Percentiles rank a stretch among this genome's conserved stretches.
phyloP scores from a whole-genome alignment of 2,113 vertebrate genomes.

The Pollimyrus isidori region DNA sequence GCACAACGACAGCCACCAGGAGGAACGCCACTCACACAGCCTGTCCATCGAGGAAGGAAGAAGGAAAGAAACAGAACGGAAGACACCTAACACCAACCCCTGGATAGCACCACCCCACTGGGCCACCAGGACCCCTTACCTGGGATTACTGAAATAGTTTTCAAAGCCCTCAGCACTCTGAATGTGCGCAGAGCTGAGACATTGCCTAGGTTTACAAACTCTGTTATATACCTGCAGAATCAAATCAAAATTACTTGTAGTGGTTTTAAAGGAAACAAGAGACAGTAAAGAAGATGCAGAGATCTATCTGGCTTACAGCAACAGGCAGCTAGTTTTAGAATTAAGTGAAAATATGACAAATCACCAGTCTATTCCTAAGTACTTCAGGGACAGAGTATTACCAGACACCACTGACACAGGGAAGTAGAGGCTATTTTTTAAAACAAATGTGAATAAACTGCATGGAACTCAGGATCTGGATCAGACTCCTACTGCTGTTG shows the following conservation, averaged over 20 bases:
- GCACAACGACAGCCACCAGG: slow-evolving; percentile 76
- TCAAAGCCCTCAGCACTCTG: slow-evolving; percentile 99
- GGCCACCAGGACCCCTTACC: slow-evolving; percentile 75
- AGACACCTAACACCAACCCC: slow-evolving; percentile 86
- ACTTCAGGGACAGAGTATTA: background rate
- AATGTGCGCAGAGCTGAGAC: slow-evolving; percentile 98
- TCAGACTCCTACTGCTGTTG: background rate
- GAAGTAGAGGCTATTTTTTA: background rate
- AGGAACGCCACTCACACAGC: slow-evolving; percentile 68
- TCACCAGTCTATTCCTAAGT: background rate
- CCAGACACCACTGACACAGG: background rate
- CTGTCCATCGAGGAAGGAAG: slow-evolving; percentile 59
- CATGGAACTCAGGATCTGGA: background rate
- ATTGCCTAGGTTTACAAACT: slow-evolving; percentile 99
- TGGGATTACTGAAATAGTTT: slow-evolving; percentile 99
- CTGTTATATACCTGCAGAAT: slow-evolving; percentile 99
- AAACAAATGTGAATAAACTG: background rate
- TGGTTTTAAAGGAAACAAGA: slow-evolving; percentile 30
- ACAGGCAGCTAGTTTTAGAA: background rate
- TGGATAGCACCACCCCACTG: slow-evolving; percentile 50
- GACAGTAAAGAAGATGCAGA: background rate
- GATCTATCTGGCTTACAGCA: background rate
- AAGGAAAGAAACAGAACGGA: slow-evolving; percentile 53
- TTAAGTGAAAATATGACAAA: background rate
- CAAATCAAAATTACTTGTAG: slow-evolving; percentile 74